Evolutionary conservation across 2,888 invertebrate genomes (phyloP).

Genomic region (Blomia tropicalis): DNA sequence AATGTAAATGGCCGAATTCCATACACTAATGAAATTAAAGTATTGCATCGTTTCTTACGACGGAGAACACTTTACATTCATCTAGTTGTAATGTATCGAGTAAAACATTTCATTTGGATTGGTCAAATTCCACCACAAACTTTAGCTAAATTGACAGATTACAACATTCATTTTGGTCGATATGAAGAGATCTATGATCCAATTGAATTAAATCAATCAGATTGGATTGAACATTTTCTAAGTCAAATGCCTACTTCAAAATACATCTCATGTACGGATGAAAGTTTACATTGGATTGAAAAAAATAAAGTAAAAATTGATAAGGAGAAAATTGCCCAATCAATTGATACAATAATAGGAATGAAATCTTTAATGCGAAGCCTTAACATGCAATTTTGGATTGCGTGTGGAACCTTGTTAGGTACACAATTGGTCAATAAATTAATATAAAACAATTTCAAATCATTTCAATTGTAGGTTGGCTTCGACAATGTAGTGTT

Average conservation of each 20-base stretch:
- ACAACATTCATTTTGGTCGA: neutral
- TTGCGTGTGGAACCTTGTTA: constrained; percentile 27
- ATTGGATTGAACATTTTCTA: constrained; percentile 17
- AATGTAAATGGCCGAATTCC: neutral
- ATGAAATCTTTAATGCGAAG: constrained; percentile 22
- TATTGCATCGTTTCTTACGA: neutral
- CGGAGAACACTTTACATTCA: neutral
- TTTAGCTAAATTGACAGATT: neutral
- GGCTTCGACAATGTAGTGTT: constrained; percentile 27
- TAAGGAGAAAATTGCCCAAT: neutral
- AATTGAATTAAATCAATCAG: neutral
- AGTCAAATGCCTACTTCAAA: constrained; percentile 23
- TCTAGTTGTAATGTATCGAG: neutral
- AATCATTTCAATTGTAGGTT: constrained; percentile 14
- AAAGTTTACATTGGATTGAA: neutral
- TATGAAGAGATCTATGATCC: constrained; percentile 12
- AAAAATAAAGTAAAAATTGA: neutral
- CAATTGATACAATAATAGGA: constrained; percentile 11
- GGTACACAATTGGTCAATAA: neutral
- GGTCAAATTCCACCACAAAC: neutral
- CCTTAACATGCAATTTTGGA: constrained; percentile 25
- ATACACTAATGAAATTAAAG: neutral
- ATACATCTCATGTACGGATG: constrained; percentile 25
- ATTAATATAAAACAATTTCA: neutral
- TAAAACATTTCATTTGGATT: constrained; percentile 17